Conservation (phyloP, 2,113 vertebrate genomes). For the Brachirus orientalis region DNA sequence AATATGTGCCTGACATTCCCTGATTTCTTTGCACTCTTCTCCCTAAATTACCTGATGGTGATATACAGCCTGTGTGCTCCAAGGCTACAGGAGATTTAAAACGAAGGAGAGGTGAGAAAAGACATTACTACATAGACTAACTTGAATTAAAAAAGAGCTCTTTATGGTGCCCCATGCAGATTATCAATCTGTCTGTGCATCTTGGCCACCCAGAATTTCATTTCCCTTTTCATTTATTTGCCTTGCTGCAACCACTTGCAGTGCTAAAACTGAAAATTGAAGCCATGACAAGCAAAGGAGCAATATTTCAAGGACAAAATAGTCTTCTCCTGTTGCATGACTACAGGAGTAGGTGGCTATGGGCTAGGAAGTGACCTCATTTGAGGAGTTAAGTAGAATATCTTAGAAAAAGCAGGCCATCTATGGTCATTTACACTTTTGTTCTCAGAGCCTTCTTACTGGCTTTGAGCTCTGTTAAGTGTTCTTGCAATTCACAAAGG, state of each 20-base stretch:
- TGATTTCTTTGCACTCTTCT: conserved; percentile 61
- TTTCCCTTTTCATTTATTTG: conserved; percentile 79
- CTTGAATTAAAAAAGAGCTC: conserved; percentile 73
- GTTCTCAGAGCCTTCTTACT: neutral
- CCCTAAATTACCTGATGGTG: conserved; percentile 78
- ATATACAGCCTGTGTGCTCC: conserved; percentile 75
- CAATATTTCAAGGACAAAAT: conserved; percentile 74
- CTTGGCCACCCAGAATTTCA: conserved; percentile 78
- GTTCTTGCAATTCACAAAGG: conserved; percentile 4
- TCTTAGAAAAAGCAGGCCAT: conserved; percentile 28
- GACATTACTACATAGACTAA: conserved; percentile 84
- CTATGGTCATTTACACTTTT: conserved; percentile 30
- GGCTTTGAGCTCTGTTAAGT: conserved; percentile 12
- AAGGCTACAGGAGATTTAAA: conserved; percentile 82
- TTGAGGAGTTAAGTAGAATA: conserved; percentile 49
- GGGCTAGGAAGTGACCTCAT: conserved; percentile 35
- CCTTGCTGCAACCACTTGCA: conserved; percentile 73
- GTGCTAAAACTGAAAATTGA: conserved; percentile 71
- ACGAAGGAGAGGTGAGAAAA: conserved; percentile 82
- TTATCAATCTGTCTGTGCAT: conserved; percentile 83
- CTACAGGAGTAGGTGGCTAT: conserved; percentile 28
- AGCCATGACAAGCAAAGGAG: conserved; percentile 61
- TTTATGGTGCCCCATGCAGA: conserved; percentile 72
- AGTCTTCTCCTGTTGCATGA: conserved; percentile 55
- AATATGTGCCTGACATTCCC: conserved; percentile 67